Evolutionary conservation across 2,797 vertebrate genomes (phyloP).

Genomic region (Meriones psammophilus): DNA sequence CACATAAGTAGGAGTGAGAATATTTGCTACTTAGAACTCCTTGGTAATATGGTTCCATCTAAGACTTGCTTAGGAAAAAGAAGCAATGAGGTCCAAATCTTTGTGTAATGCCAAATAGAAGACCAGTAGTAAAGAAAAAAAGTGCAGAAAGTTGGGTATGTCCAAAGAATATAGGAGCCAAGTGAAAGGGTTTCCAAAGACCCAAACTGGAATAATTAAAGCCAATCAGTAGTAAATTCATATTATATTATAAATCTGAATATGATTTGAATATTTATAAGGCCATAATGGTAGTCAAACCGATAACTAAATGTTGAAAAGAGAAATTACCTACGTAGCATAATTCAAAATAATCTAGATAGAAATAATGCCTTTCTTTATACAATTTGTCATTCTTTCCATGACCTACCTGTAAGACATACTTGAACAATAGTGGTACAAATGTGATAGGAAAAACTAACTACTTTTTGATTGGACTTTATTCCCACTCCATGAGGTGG

Average conservation of each 20-base stretch:
- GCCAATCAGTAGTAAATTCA: neutral
- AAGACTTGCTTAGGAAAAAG: constrained; percentile 1
- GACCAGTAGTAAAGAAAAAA: neutral
- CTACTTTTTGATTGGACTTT: neutral
- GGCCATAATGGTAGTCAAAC: neutral
- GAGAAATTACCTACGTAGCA: neutral
- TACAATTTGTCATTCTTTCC: neutral
- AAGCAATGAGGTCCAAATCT: neutral
- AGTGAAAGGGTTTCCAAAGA: neutral
- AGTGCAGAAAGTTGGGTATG: neutral
- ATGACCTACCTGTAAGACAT: neutral
- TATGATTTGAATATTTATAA: neutral
- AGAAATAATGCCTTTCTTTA: constrained; percentile 16
- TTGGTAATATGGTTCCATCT: constrained; percentile 2
- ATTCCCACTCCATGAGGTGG: neutral
- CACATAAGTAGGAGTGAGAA: neutral
- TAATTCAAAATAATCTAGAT: constrained; percentile 44
- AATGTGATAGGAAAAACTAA: neutral
- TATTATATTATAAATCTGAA: neutral
- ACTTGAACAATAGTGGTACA: neutral
- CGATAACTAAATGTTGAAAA: neutral
- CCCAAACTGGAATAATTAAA: neutral
- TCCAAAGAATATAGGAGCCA: neutral
- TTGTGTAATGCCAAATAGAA: neutral
- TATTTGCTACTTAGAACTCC: neutral